phyloP scores from a whole-genome alignment of 2,888 invertebrate genomes.

The Coronaproctus castanopsis region DNA sequence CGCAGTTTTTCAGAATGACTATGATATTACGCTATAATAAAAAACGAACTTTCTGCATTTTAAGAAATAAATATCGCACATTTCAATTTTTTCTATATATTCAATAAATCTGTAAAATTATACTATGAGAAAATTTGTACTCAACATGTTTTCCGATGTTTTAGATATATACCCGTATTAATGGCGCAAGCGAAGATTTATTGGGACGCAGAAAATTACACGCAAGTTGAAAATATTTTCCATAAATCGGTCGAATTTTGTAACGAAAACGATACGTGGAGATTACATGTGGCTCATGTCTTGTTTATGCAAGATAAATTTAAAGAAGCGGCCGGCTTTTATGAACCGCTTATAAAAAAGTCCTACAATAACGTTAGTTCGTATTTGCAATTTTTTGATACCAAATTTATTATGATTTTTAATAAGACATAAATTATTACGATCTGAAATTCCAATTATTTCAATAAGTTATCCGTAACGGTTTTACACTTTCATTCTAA shows the following conservation, averaged over 20 bases:
- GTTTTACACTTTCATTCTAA: too few relatives aligned
- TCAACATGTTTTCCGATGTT: constrained; percentile 8
- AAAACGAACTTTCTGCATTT: too few relatives aligned
- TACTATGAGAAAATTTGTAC: too few relatives aligned
- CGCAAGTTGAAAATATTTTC: constrained; percentile 90
- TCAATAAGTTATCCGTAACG: too few relatives aligned
- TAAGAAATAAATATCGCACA: not conserved
- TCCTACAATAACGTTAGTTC: constrained; percentile 60
- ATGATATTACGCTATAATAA: too few relatives aligned
- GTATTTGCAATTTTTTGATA: constrained; percentile 6
- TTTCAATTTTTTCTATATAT: constrained; percentile 1
- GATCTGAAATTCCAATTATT: too few relatives aligned
- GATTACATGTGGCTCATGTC: constrained; percentile 93
- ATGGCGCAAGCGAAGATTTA: constrained; percentile 99
- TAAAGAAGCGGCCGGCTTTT: constrained; percentile 92
- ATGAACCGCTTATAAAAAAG: constrained; percentile 91
- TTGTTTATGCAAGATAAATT: constrained; percentile 99
- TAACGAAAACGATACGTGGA: constrained; percentile 91
- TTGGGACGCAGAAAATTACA: constrained; percentile 91
- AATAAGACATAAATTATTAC: too few relatives aligned
- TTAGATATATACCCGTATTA: constrained; percentile 82
- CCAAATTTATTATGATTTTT: too few relatives aligned
- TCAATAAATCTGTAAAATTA: too few relatives aligned
- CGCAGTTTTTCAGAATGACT: too few relatives aligned
- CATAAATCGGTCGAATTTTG: constrained; percentile 94